Evolutionary conservation across 2,113 vertebrate genomes (phyloP), one percentile per base, ranked within the genome.

Genomic region (Corydoras sp.): DNA sequence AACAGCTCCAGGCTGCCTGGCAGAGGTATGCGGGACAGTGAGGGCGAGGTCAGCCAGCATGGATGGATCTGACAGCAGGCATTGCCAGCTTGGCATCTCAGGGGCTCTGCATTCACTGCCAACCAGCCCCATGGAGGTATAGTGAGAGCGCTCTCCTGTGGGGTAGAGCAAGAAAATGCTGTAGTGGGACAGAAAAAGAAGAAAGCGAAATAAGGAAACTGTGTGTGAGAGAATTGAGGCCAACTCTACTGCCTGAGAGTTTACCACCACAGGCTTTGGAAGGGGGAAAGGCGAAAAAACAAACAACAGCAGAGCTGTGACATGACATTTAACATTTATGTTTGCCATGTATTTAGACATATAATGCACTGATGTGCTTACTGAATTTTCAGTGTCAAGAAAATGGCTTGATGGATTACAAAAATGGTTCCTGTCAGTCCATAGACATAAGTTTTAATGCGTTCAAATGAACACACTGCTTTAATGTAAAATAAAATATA

Each of bases 71-170:
- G 72, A 81, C 80, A 77, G 79, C 80, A 82, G 78, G 76, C 78
- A 71, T 56, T 67, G 79, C 77, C 77, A 82, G 77, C 79, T 77
- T 80, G 80, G 75, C 79, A 79, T 79, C 80, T 82, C 75, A 68
- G 78, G 79, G 77, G 80, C 75, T 62, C 60, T 51, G 59, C 69
- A 68, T 60, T 75, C 0, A 32, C 69, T 81, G 79, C 81, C 81
- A 81, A 77, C 62, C 60, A 43, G 68, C 81, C 75, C 77, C 72
- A 67, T 62, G 71, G 79, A 64, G 65, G 64, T 79, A 76, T 29
- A 72, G 76, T 73, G 81, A 73, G 74, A 69, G 69, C 65, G 54
- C 69, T 53, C 62, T 77, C 72, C 76, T 77, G 69, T 66, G 73
- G 69, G 74, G 60, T 35, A 74, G 75, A 73, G 56, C 35, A 43